These are phyloP conservation scores for Columbina picui DNA, from an alignment of 2,113 vertebrate genomes.

Conservation along the genomic window DNA sequence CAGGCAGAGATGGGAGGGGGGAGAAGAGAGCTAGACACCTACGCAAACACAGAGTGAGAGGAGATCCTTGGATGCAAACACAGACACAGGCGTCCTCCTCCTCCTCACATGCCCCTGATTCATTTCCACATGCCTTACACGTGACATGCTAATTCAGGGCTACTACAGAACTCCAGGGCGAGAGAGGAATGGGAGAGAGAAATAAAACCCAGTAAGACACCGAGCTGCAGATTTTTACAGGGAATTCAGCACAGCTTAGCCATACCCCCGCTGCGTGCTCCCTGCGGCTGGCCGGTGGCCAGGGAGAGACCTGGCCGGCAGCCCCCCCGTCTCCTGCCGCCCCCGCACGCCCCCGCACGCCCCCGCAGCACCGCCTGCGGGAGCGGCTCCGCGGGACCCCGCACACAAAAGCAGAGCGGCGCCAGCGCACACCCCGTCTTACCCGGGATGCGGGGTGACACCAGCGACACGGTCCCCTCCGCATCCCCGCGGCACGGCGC, in stretches of 20 bases:
- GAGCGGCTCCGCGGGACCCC: conserved; percentile 4
- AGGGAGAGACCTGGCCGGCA: background rate
- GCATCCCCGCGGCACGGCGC: background rate
- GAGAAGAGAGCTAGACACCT: conserved; percentile 50
- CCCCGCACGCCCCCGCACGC: background rate
- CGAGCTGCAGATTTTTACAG: conserved; percentile 4
- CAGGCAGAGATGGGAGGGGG: conserved; percentile 53
- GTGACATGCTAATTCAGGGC: conserved; percentile 76
- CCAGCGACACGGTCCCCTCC: background rate
- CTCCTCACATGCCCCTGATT: conserved; percentile 76
- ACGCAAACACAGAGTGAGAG: conserved; percentile 52
- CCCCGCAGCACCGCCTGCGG: background rate
- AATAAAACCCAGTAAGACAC: conserved; percentile 35
- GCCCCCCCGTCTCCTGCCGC: background rate
- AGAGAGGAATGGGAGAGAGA: conserved; percentile 27
- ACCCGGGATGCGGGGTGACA: background rate
- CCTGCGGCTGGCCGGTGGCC: background rate
- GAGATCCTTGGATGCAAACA: conserved; percentile 76
- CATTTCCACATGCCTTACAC: conserved; percentile 77
- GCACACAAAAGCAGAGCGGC: background rate
- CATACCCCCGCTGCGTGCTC: background rate
- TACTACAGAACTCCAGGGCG: conserved; percentile 73
- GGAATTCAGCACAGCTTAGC: background rate
- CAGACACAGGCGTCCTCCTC: conserved; percentile 69
- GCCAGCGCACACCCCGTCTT: background rate